Conservation (phyloP, 2,888 invertebrate species). For the Lacanobia oleracea region DNA sequence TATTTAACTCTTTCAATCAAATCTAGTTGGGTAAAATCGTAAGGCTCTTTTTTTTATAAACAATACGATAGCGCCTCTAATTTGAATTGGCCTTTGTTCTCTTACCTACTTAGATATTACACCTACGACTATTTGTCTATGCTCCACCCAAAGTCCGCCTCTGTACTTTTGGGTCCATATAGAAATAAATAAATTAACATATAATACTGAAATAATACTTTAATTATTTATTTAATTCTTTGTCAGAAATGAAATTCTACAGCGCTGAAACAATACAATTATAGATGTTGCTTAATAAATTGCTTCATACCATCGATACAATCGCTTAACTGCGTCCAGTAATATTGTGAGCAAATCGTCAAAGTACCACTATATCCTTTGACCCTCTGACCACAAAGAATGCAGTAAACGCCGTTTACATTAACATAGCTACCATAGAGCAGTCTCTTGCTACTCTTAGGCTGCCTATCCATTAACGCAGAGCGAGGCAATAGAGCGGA, state of each 20-base stretch:
- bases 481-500: too few species aligned
- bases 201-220: too few species aligned
- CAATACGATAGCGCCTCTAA: not conserved
- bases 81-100: not conserved
- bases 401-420: slow-evolving; percentile 32
- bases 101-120: too few species aligned
- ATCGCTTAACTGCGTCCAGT: not conserved
- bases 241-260: too few species aligned
- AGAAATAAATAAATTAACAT: too few species aligned
- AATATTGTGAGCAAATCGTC: not conserved
- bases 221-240: too few species aligned
- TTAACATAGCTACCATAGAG: slow-evolving; percentile 20
- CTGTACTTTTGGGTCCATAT: too few species aligned
- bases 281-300: not conserved
- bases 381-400: slow-evolving; percentile 40
- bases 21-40: not conserved
- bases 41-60: not conserved
- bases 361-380: slow-evolving; percentile 21
- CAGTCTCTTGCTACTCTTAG: slow-evolving; percentile 17
- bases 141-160: too few species aligned
- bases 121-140: too few species aligned
- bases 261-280: not conserved
- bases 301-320: not conserved
- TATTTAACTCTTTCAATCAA: slow-evolving; percentile 1
- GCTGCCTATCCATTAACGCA: too few species aligned